phyloP scores from a whole-genome alignment of 64 coral and sea anemone species.

The Montipora efflorescens region DNA sequence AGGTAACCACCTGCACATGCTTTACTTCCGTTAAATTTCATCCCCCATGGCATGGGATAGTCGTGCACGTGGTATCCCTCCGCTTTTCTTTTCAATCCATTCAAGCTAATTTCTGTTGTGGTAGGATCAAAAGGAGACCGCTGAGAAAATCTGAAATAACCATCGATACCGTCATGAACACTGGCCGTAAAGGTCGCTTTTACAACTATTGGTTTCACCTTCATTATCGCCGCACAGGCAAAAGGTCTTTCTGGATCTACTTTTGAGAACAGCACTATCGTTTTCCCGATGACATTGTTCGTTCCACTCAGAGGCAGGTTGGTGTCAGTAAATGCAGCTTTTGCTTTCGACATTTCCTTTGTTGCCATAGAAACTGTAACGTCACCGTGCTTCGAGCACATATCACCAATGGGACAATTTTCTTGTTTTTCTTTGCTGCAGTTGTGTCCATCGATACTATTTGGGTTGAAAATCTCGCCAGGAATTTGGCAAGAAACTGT shows the following conservation, averaged over 20 bases:
- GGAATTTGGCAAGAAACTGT: slow-evolving; percentile 33
- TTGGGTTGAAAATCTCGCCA: slow-evolving; percentile 61
- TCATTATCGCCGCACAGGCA: slow-evolving; percentile 80
- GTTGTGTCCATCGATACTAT: neutral
- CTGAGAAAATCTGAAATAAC: slow-evolving; percentile 74
- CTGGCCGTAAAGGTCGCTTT: slow-evolving; percentile 58
- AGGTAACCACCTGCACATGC: slow-evolving; percentile 46
- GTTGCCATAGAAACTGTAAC: slow-evolving; percentile 55
- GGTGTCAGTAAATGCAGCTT: slow-evolving; percentile 70
- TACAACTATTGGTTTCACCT: slow-evolving; percentile 56
- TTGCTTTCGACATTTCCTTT: neutral
- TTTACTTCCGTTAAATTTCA: slow-evolving; percentile 35
- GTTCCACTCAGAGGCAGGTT: slow-evolving; percentile 69
- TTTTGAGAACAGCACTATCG: slow-evolving; percentile 49
- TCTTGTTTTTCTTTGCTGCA: slow-evolving; percentile 48
- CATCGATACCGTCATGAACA: slow-evolving; percentile 67
- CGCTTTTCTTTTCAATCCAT: slow-evolving; percentile 46
- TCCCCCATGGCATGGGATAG: slow-evolving; percentile 77
- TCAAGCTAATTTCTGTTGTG: slow-evolving; percentile 47
- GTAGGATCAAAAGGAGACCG: slow-evolving; percentile 83
- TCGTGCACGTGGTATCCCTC: slow-evolving; percentile 86
- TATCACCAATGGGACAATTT: slow-evolving; percentile 70
- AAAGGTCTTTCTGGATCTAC: slow-evolving; percentile 20
- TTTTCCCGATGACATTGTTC: slow-evolving; percentile 66
- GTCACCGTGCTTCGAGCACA: slow-evolving; percentile 58